Base-by-base conservation (phyloP, 2,888 invertebrate species). In the Drosophila prostipennis region DNA sequence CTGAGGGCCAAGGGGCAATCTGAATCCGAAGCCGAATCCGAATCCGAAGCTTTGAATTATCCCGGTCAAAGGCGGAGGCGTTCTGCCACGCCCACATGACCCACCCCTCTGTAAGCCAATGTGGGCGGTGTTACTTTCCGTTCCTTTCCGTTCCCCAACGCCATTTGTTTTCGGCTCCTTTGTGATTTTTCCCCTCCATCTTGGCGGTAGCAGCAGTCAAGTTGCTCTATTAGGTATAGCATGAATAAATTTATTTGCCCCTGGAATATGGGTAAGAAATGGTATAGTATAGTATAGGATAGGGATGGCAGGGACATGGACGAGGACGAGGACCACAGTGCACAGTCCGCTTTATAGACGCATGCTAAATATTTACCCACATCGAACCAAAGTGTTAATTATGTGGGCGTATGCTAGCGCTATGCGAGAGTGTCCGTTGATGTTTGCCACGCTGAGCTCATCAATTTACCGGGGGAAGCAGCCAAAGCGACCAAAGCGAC, bases 381-480 rank as follows among this genome's bases (percentile, higher is more conserved):
- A 71, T 80, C 58, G 78, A 80, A 76, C 60, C 84, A 83, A 74
- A 81, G 84, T 81, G 80, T 80, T 86, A 81, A 86, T 86, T 86
- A 72, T 78, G 74, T 77, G 80, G 78, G 78, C 61, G 80, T 68
- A 29, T 64, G 54, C 29, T 32, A 46, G 14, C 10, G 29, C 29
- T 46, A 29, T 46, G 46, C 10, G 43, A 77, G 59, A 37, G 39
- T 56, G 19, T 68, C 34, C 52, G 42, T 73, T 43, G 56, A 56
- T 72, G 45, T 68, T 76, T 74, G 69, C 73, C 74, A 46, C 75
- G 80, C 80, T 86, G 68, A 82, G 83, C 80, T 82, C 80, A 82
- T 80, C 82, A 65, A 43, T 67, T 72, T 75, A 70, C 75, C 78
- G 52, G 54, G 78, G 70, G 75, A 6, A 23, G 23, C 23, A 23